Evolutionary conservation across 2,113 vertebrate genomes (phyloP).

Genomic region (Scatophagus argus): DNA sequence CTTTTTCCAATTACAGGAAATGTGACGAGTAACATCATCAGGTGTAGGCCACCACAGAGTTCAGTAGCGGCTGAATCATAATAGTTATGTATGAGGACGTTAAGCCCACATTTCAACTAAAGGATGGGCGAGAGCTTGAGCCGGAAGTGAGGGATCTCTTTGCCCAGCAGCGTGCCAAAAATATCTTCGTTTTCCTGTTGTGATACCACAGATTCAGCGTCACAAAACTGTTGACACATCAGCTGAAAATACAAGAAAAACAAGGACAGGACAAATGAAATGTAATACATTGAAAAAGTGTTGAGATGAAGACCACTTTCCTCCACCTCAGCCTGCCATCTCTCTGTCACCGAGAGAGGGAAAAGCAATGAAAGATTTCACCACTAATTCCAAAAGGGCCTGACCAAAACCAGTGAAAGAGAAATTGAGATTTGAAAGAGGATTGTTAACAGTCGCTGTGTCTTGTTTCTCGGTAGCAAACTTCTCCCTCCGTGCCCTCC

Average conservation of each 20-base stretch:
- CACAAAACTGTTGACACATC: neutral
- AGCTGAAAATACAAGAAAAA: neutral
- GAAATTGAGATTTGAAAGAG: neutral
- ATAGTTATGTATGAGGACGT: constrained; percentile 1
- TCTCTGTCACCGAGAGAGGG: neutral
- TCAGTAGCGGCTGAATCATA: neutral
- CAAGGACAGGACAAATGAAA: neutral
- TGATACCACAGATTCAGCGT: neutral
- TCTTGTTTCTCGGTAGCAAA: neutral
- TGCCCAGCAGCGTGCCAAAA: neutral
- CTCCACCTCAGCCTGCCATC: neutral
- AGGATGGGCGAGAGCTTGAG: neutral
- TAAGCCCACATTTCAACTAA: constrained; percentile 9
- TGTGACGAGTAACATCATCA: neutral
- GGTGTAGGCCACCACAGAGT: neutral
- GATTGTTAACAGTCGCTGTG: neutral
- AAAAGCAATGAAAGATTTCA: neutral
- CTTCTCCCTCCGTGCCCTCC: neutral
- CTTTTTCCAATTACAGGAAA: neutral
- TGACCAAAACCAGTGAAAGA: neutral
- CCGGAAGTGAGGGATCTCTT: constrained; percentile 6
- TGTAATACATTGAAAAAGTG: too few species aligned
- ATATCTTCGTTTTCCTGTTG: neutral
- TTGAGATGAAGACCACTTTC: neutral
- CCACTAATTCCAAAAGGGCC: neutral